Conservation (phyloP, 1,140 invertebrate genomes). For the Armadillidium nasatum region DNA sequence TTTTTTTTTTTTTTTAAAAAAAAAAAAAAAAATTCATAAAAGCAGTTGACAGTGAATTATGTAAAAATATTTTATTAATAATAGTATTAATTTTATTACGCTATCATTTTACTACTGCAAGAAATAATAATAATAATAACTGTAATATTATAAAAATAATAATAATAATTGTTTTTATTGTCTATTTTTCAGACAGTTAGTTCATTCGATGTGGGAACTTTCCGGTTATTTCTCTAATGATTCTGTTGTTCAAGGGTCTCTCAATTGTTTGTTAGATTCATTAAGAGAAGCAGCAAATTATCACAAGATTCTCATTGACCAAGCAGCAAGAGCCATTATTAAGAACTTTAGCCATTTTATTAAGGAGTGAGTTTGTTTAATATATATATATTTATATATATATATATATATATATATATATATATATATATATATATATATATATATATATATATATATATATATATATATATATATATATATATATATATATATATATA, state of each 20-base stretch:
- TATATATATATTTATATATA: too few relatives aligned
- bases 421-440: too few relatives aligned
- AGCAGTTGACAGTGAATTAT: too few relatives aligned
- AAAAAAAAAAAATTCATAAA: too few relatives aligned
- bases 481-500: too few relatives aligned
- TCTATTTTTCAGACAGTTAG: constrained; percentile 31
- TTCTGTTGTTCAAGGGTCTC: constrained; percentile 28
- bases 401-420: too few relatives aligned
- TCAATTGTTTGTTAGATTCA: constrained; percentile 34
- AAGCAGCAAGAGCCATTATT: constrained; percentile 37
- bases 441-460: too few relatives aligned
- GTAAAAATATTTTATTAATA: too few relatives aligned
- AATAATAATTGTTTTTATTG: neutral
- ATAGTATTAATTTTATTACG: neutral
- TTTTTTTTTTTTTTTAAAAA: too few relatives aligned
- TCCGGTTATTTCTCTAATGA: constrained; percentile 33
- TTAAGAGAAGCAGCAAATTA: constrained; percentile 37
- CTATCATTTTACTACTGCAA: neutral
- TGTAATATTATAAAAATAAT: neutral
- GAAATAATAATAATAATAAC: neutral
- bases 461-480: too few relatives aligned
- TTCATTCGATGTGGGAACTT: constrained; percentile 35
- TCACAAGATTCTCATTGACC: constrained; percentile 33
- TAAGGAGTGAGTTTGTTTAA: constrained; percentile 34
- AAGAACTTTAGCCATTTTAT: constrained; percentile 35